Evolutionary conservation across 2,113 vertebrate species (phyloP).

Genomic region (Ariopsis seemanni): DNA sequence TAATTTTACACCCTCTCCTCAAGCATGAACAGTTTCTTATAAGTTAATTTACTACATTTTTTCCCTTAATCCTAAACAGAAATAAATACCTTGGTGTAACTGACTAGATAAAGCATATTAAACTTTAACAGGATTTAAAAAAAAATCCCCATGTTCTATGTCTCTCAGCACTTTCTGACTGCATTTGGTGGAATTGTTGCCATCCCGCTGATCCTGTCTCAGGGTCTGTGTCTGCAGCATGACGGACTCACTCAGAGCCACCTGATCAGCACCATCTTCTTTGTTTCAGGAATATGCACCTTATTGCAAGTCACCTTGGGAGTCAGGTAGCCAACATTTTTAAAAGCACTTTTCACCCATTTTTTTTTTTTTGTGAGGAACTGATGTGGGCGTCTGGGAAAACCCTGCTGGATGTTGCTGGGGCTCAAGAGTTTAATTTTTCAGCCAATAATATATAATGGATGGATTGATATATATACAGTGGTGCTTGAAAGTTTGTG

Average conservation of each 20-base stretch:
- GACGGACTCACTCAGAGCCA: slow-evolving; percentile 91
- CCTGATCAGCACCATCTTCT: slow-evolving; percentile 96
- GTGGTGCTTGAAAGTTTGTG: no score
- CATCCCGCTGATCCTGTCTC: slow-evolving; percentile 88
- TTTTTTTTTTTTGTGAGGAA: neutral
- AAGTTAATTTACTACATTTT: neutral
- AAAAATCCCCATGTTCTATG: slow-evolving; percentile 3
- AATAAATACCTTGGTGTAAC: neutral
- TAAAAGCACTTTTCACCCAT: neutral
- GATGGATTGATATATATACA: no score
- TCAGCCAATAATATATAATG: neutral
- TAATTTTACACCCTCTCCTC: slow-evolving; percentile 44
- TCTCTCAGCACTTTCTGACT: slow-evolving; percentile 87
- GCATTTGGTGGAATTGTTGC: slow-evolving; percentile 89
- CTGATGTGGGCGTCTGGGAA: neutral
- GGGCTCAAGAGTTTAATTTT: neutral
- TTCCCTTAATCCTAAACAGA: neutral
- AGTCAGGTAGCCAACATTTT: slow-evolving; percentile 77
- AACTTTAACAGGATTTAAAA: neutral
- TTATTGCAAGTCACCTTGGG: slow-evolving; percentile 92
- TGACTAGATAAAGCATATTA: neutral
- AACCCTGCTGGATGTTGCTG: neutral
- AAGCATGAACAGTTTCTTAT: neutral
- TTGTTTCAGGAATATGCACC: slow-evolving; percentile 92
- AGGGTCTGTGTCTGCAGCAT: slow-evolving; percentile 86